A percentile compares a stretch with the other conserved stretches of the same genome.
These are phyloP conservation scores for Takifugu flavidus DNA, from an alignment of 2,113 vertebrate genomes.

Conservation along the genomic window DNA sequence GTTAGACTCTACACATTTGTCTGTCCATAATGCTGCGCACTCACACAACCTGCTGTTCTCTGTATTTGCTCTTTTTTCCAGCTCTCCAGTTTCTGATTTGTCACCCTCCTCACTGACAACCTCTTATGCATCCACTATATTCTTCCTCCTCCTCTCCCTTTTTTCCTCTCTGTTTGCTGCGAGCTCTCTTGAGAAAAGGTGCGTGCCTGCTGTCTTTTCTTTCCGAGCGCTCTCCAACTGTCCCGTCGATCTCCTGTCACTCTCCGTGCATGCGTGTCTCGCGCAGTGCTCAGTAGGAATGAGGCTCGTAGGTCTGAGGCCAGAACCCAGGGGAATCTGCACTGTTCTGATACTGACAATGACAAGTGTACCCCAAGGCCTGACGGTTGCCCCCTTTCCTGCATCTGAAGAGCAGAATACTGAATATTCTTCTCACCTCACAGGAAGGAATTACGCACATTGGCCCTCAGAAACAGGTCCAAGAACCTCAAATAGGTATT, in stretches of 20 bases:
- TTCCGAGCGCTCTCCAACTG: slow-evolving; percentile 35
- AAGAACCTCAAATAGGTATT: slow-evolving; percentile 90
- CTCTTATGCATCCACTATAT: slow-evolving; percentile 65
- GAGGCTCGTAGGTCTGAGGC: slow-evolving; percentile 54
- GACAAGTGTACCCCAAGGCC: slow-evolving; percentile 56
- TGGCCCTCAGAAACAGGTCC: slow-evolving; percentile 81
- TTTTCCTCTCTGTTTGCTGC: slow-evolving; percentile 61
- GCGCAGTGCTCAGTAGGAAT: slow-evolving; percentile 41
- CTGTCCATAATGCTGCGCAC: slow-evolving; percentile 10
- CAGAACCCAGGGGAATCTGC: slow-evolving; percentile 44
- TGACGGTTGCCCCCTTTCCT: slow-evolving; percentile 56
- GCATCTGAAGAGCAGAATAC: slow-evolving; percentile 28
- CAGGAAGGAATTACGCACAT: slow-evolving; percentile 94
- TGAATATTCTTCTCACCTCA: slow-evolving; percentile 23
- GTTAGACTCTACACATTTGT: slow-evolving; percentile 9
- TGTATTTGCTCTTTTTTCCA: slow-evolving; percentile 34
- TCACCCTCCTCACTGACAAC: slow-evolving; percentile 68
- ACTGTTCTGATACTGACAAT: slow-evolving; percentile 63
- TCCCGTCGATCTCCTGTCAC: slow-evolving; percentile 41
- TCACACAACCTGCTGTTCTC: slow-evolving; percentile 12
- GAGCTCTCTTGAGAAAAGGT: slow-evolving; percentile 66
- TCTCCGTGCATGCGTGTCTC: slow-evolving; percentile 5
- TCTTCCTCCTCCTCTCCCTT: slow-evolving; percentile 35
- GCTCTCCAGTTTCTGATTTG: slow-evolving; percentile 36
- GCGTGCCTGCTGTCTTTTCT: slow-evolving; percentile 38